A percentile compares a stretch with the other conserved stretches of the same genome.
Conservation (phyloP, 2,888 invertebrate species). For the Leptothorax acervorum region DNA sequence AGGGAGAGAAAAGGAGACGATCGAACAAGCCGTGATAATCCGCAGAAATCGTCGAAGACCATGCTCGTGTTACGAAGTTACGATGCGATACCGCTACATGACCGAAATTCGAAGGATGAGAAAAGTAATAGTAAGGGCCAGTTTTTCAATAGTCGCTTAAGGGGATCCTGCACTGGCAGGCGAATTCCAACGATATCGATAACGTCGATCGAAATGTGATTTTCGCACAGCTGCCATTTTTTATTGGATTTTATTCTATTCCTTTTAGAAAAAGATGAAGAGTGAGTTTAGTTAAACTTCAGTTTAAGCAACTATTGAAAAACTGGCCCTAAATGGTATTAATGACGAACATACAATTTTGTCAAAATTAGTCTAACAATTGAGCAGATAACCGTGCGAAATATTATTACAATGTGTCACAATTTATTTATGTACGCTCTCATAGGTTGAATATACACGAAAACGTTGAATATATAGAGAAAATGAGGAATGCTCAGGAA, state of each 20-base stretch:
- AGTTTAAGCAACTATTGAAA: too few species aligned
- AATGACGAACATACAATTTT: constrained; percentile 31
- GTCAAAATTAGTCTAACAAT: background rate
- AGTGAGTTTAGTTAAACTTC: too few species aligned
- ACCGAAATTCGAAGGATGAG: constrained; percentile 73
- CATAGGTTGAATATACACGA: background rate
- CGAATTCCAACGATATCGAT: too few species aligned
- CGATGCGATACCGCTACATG: constrained; percentile 77
- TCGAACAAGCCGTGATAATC: constrained; percentile 58
- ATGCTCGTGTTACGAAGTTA: constrained; percentile 77
- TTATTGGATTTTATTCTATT: too few species aligned
- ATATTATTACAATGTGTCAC: background rate
- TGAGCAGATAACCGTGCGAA: too few species aligned
- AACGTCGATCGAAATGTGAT: too few species aligned
- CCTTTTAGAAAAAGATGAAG: too few species aligned
- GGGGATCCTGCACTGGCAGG: too few species aligned
- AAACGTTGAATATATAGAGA: background rate
- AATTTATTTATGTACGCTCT: background rate
- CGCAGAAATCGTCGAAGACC: constrained; percentile 70
- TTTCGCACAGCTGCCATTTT: too few species aligned
- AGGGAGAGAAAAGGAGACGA: constrained; percentile 32
- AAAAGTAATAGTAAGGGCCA: constrained; percentile 69
- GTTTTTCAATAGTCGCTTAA: too few species aligned
- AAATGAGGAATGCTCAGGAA: background rate
- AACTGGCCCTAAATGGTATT: constrained; percentile 43